Base-by-base conservation (phyloP, 1,140 invertebrate species). In the Aphelenchoides fujianensis region DNA sequence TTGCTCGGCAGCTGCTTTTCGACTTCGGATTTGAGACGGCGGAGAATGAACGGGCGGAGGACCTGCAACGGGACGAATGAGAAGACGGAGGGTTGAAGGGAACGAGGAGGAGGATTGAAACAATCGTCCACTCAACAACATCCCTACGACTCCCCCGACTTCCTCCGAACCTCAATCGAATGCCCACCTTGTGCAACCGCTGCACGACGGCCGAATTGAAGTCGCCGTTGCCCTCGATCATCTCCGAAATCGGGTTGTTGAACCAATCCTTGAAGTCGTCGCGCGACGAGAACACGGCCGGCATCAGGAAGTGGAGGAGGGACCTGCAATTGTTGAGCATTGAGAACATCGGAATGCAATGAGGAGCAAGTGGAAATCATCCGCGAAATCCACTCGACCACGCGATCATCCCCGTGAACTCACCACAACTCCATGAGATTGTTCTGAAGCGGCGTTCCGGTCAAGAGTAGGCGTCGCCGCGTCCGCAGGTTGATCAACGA, bases 241-340 rank as follows among this genome's bases (percentile, higher is more conserved):
- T 98, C 67, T 94, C 94, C 66, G 93, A 94, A 23, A 98, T 91
- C 0, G 97, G 95, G 87, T 96, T 96, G 57, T 92, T 93, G 88
- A 99, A 99, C 96, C 96, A 98, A 86, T 98, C 95, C 85, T 95
- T 94, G 86, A 97, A 97, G 86, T 98, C 94, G 61, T 90, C 88
- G 86, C 98, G 95, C 27, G 95, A 98, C 79, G 95, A 92, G 88
- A 99, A 99, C 69, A 99, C 92, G 87, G 95, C 91, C 53, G 97
- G 97, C 97, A 99, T 98, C 5, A 99, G 88, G 87, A 99, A 99
- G 88, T 99, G 96, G 94, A 99, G 97, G 12, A 99, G 86, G 2
- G 97, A n/a, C n/a, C n/a, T n/a, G n/a, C n/a, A n/a, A n/a, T n/a
- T n/a, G n/a, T n/a, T n/a, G n/a, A n/a, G n/a, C n/a, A n/a, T n/a